phyloP scores from a whole-genome alignment of 1,140 invertebrate species.

The Cotesia vestalis region DNA sequence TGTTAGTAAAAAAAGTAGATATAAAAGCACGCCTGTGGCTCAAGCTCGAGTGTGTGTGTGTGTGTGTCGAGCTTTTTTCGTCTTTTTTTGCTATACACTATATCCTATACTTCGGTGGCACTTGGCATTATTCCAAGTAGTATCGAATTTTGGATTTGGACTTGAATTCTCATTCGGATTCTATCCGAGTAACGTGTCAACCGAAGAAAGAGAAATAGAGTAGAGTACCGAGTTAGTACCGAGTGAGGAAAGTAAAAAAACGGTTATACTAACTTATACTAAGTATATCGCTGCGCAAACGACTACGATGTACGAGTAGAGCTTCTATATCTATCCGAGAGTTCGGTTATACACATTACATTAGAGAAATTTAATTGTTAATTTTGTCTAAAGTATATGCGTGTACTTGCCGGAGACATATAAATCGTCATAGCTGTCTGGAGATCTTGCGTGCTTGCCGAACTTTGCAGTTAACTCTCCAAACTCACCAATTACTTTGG shows the following conservation, averaged over 20 bases:
- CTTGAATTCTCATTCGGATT: constrained; percentile 49
- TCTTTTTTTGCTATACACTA: background rate
- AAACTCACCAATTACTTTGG: too few relatives aligned
- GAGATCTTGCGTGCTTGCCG: constrained; percentile 2
- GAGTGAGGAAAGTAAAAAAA: too few relatives aligned
- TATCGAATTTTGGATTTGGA: constrained; percentile 49
- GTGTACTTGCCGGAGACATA: constrained; percentile 8
- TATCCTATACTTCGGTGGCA: constrained; percentile 43
- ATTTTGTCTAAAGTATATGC: constrained; percentile 24
- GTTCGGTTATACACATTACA: background rate
- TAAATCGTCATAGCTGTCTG: constrained; percentile 19
- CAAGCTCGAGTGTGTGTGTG: background rate
- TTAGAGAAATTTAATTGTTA: constrained; percentile 34
- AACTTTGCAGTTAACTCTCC: constrained; percentile 35
- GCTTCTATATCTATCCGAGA: background rate
- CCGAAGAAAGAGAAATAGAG: constrained; percentile 10
- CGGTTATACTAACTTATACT: constrained; percentile 28
- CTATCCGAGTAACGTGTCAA: constrained; percentile 36
- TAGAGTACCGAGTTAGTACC: background rate
- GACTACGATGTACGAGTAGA: background rate
- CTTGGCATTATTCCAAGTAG: constrained; percentile 53
- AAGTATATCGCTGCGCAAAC: background rate
- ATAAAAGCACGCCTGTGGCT: constrained; percentile 38
- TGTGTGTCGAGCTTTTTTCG: background rate
- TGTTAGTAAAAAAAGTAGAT: constrained; percentile 1